Base-by-base conservation (phyloP, 2,888 invertebrate genomes). In the Meteorus colon region DNA sequence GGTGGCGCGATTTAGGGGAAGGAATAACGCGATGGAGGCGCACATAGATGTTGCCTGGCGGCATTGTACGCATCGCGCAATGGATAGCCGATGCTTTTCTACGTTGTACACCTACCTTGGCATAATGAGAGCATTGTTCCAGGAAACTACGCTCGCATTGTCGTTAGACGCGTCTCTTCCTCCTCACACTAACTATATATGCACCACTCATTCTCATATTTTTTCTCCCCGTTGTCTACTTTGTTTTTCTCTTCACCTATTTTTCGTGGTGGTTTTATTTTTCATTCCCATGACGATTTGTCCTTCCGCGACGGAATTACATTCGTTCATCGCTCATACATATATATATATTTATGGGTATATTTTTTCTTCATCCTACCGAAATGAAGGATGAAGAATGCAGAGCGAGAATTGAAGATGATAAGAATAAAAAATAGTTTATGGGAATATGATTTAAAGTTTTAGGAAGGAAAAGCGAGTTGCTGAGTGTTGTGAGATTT, bases 81-180 rank as follows among this genome's bases (percentile, higher is more conserved):
- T 70, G 70, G 62, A 72, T 72, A 72, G 72, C 45, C n/a, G 19
- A 63, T 65, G 27, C 65, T 66, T 71, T 75, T 80, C 79, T 79
- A 80, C 79, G 82, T 82, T 82, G 82, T 83, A 85, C 82, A 84
- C 82, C 82, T 81, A 84, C 59, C 74, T 69, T 80, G 79, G 82
- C 81, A 86, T 88, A 88, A 88, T 86, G 87, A 88, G 87, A 86
- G 86, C 87, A 87, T 88, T 87, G 88, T 88, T 87, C 88, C 83
- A 85, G 82, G 86, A 85, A 87, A 87, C 87, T 86, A 87, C 85
- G 85, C 86, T 84, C 83, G 84, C 85, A 87, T 86, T 87, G 88
- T 87, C 84, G 84, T 84, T 83, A 85, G 82, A 82, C 84, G 82
- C 82, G 82, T 82, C 79, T 80, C 81, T 80, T 78, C 76, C 77